Conservation (phyloP, 2,888 invertebrate species). For the Eubasilissa splendida region DNA sequence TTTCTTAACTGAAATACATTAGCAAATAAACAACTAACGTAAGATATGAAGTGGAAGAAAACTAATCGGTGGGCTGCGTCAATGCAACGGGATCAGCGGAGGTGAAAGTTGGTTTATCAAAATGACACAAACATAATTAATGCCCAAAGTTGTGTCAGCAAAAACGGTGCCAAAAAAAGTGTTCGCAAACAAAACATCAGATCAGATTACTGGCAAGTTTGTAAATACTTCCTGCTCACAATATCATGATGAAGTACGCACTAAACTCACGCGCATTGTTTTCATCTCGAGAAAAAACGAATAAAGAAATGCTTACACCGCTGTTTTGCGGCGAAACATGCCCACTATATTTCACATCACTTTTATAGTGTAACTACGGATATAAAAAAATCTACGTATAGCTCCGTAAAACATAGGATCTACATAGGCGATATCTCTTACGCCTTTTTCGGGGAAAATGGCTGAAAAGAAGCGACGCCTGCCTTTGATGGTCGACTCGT, state of each 20-base stretch:
- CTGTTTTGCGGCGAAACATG: constrained; percentile 29
- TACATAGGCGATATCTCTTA: constrained; percentile 32
- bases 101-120: background rate
- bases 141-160: constrained; percentile 25
- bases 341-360: constrained; percentile 40
- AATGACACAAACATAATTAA: background rate
- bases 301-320: constrained; percentile 41
- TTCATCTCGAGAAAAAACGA: constrained; percentile 11
- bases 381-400: constrained; percentile 42
- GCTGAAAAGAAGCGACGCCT: background rate
- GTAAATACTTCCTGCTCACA: constrained; percentile 39
- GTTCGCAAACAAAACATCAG: constrained; percentile 27
- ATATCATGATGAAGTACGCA: constrained; percentile 23
- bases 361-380: constrained; percentile 38
- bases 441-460: constrained; percentile 18
- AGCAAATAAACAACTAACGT: too few relatives aligned
- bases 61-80: too few relatives aligned
- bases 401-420: constrained; percentile 46
- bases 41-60: too few relatives aligned
- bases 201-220: constrained; percentile 36
- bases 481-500: background rate
- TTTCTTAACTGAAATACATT: too few relatives aligned
- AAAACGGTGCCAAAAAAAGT: constrained; percentile 36
- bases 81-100: too few relatives aligned
- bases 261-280: constrained; percentile 24